A percentile compares a stretch with the other conserved stretches of the same genome.
phyloP scores from a whole-genome alignment of 2,888 invertebrate genomes.

The Chironomus riparius region DNA sequence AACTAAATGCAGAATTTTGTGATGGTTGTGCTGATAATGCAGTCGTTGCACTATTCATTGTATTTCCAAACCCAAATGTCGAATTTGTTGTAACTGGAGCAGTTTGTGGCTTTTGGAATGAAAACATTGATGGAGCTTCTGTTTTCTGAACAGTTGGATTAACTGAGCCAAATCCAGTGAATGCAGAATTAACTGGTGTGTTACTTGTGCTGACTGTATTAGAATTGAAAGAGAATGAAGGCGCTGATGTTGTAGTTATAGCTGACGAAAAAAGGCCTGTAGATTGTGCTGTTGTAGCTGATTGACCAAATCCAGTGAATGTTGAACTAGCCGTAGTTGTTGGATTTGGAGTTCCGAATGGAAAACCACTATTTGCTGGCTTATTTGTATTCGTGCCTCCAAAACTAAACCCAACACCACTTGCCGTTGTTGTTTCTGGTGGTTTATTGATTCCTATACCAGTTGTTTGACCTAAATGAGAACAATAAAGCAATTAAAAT shows the following conservation, averaged over 20 bases:
- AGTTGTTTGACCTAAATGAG: too few relatives aligned
- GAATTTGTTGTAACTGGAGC: neutral
- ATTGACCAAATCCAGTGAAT: too few relatives aligned
- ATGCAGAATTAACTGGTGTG: neutral
- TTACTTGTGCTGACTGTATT: neutral
- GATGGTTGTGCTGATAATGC: neutral
- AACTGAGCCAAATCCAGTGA: neutral
- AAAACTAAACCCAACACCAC: neutral
- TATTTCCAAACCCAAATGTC: neutral
- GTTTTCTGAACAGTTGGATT: neutral
- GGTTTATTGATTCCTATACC: neutral
- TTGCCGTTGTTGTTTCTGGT: neutral
- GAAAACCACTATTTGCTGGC: neutral
- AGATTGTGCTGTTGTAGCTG: neutral
- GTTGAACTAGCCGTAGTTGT: neutral
- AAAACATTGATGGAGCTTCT: neutral
- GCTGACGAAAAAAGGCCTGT: neutral
- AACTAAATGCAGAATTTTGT: neutral
- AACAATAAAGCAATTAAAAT: too few relatives aligned
- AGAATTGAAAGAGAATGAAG: neutral
- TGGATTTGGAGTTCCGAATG: neutral
- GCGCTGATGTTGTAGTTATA: neutral
- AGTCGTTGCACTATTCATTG: neutral
- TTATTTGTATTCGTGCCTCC: neutral
- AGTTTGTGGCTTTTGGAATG: neutral